Percentiles rank a stretch among this genome's conserved stretches.
These are phyloP conservation scores for Sporophila hypoxantha DNA, from an alignment of 2,113 vertebrate species.

Conservation along the genomic window DNA sequence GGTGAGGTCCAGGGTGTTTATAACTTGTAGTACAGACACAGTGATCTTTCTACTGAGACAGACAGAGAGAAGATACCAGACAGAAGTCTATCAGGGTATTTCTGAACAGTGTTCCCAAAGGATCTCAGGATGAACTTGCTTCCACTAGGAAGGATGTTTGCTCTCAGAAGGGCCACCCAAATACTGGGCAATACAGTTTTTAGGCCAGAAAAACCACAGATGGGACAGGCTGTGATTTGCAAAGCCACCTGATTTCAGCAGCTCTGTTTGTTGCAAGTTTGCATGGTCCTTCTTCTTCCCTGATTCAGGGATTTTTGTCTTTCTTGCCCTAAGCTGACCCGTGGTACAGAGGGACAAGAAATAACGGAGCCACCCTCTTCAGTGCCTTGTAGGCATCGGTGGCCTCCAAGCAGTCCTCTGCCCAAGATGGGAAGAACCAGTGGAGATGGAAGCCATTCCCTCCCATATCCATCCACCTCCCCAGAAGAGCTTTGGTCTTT, in stretches of 20 bases:
- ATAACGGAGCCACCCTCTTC: not conserved
- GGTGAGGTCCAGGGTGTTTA: not conserved
- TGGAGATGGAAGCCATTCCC: slow-evolving; percentile 16
- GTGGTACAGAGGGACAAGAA: slow-evolving; percentile 7
- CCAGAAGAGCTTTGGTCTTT: slow-evolving; percentile 42
- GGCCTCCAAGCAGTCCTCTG: slow-evolving; percentile 9
- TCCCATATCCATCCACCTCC: not conserved
- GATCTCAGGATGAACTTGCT: slow-evolving; percentile 41
- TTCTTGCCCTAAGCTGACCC: not conserved
- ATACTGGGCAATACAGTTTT: slow-evolving; percentile 38
- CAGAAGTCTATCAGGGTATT: not conserved
- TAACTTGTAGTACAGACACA: slow-evolving; percentile 22
- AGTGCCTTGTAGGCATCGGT: not conserved
- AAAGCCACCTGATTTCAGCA: slow-evolving; percentile 13
- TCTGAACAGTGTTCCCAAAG: slow-evolving; percentile 50
- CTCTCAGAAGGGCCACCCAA: slow-evolving; percentile 21
- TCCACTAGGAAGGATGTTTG: slow-evolving; percentile 56
- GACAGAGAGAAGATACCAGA: slow-evolving; percentile 18
- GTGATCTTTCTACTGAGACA: slow-evolving; percentile 36
- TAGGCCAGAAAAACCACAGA: slow-evolving; percentile 36
- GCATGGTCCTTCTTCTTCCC: slow-evolving; percentile 1
- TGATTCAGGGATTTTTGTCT: slow-evolving; percentile 43
- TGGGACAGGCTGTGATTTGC: slow-evolving; percentile 42
- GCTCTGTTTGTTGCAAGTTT: slow-evolving; percentile 5
- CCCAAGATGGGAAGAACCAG: not conserved